Percentiles rank a stretch among this genome's conserved stretches.
phyloP scores from a whole-genome alignment of 2,888 invertebrate species.

The Amiota communis region DNA sequence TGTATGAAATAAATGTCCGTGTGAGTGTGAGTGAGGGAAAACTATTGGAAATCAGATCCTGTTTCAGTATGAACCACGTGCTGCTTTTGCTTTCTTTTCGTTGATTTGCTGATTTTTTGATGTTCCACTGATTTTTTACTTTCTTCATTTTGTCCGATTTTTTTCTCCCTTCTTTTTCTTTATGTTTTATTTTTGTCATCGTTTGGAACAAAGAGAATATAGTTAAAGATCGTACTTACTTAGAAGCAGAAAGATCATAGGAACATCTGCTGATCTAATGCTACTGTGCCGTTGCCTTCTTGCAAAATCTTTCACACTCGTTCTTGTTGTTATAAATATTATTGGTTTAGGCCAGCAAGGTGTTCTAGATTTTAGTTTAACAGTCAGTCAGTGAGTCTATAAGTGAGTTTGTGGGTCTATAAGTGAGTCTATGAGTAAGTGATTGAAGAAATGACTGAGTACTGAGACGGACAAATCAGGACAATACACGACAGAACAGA shows the following conservation, averaged over 20 bases:
- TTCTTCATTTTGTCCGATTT: background rate
- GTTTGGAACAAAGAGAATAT: constrained; percentile 36
- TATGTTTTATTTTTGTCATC: constrained; percentile 14
- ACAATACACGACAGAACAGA: background rate
- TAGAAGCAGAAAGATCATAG: constrained; percentile 15
- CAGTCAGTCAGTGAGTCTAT: no score
- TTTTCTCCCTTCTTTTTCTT: constrained; percentile 33
- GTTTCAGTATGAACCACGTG: constrained; percentile 35
- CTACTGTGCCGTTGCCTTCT: constrained; percentile 30
- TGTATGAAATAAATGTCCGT: no score
- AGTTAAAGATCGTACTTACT: no score
- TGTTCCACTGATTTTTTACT: no score
- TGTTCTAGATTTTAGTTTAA: background rate
- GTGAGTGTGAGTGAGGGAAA: no score
- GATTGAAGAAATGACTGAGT: no score
- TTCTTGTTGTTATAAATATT: constrained; percentile 34
- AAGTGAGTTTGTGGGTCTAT: background rate
- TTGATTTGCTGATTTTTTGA: constrained; percentile 20
- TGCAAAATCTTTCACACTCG: constrained; percentile 24
- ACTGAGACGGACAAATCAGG: background rate
- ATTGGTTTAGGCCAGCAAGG: constrained; percentile 22
- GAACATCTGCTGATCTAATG: constrained; percentile 36
- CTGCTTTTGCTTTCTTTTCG: constrained; percentile 33
- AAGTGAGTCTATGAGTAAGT: no score
- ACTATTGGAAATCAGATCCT: no score